These are phyloP conservation scores for Natrix natrix DNA, from an alignment of 2,797 vertebrate genomes.

Conservation along the genomic window DNA sequence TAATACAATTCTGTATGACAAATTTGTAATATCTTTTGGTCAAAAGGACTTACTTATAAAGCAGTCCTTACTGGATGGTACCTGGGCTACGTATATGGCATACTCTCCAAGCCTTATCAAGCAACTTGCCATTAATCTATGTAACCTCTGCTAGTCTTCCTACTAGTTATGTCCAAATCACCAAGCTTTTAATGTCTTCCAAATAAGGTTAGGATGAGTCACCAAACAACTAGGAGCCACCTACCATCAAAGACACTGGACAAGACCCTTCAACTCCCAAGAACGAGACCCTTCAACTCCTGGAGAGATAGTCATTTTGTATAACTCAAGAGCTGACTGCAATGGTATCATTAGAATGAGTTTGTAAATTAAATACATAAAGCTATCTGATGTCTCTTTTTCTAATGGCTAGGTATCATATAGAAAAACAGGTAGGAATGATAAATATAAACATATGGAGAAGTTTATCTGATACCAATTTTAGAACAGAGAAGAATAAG, in stretches of 20 bases:
- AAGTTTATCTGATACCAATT: not conserved
- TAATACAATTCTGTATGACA: not conserved
- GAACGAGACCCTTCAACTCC: not conserved
- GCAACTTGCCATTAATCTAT: not conserved
- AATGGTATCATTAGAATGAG: not conserved
- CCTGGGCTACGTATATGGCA: not conserved
- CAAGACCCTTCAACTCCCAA: not conserved
- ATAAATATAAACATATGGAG: slow-evolving; percentile 25
- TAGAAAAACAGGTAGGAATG: slow-evolving; percentile 18
- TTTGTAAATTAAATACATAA: not conserved
- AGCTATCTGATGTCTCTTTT: not conserved
- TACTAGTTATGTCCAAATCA: not conserved
- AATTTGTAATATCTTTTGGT: not conserved
- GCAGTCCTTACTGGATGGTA: not conserved
- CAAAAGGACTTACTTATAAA: not conserved
- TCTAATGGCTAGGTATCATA: slow-evolving; percentile 13
- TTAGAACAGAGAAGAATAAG: not conserved
- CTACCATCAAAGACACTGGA: not conserved
- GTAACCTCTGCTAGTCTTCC: not conserved
- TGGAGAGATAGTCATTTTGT: not conserved
- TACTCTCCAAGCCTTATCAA: not conserved
- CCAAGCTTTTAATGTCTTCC: not conserved
- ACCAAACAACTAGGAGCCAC: not conserved
- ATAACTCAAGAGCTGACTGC: not conserved
- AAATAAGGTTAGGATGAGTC: not conserved